These are phyloP conservation scores for Escarpia spicata DNA, from an alignment of 2,888 invertebrate genomes.

Conservation along the genomic window DNA sequence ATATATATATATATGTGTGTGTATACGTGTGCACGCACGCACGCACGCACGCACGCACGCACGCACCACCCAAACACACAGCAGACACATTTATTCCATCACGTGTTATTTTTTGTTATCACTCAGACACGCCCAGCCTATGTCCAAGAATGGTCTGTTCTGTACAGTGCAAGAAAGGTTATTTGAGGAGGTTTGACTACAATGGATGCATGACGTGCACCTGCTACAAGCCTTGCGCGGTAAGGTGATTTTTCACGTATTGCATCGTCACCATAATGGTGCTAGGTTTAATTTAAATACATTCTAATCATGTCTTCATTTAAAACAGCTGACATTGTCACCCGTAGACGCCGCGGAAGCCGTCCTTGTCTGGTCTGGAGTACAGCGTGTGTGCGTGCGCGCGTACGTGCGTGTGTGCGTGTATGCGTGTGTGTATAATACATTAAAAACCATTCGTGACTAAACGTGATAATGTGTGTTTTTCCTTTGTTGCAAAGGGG, in stretches of 20 bases:
- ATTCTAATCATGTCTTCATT: no score
- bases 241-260: not conserved
- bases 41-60: not conserved
- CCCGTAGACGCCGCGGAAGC: no score
- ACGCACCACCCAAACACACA: not conserved
- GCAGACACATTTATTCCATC: not conserved
- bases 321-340: no score
- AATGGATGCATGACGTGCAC: not conserved
- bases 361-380: no score
- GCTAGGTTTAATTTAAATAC: not conserved
- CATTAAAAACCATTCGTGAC: no score
- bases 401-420: no score
- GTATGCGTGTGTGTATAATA: not conserved
- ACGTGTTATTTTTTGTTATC: not conserved
- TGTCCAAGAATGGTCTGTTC: not conserved
- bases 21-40: not conserved
- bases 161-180: not conserved
- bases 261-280: not conserved
- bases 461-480: no score
- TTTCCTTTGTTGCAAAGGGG: no score
- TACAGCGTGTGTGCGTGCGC: no score
- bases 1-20: not conserved
- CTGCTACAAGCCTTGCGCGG: not conserved
- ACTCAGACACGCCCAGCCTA: not conserved
- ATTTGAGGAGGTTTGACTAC: not conserved